Base-by-base conservation (phyloP, 2,797 vertebrate genomes). In the Menidia menidia region DNA sequence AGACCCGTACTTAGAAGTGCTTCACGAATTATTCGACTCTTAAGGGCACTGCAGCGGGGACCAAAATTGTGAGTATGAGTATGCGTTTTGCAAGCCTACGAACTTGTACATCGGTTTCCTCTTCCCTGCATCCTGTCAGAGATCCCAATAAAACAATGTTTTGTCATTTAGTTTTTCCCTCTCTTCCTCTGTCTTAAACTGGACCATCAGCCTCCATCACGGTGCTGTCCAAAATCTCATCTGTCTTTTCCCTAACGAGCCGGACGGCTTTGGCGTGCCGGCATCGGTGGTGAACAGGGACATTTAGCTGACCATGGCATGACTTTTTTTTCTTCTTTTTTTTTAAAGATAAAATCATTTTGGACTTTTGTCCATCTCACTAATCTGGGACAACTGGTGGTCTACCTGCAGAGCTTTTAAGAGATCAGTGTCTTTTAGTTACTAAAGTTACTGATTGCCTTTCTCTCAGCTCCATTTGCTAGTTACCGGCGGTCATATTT, bases 1-100 rank as follows among this genome's bases (percentile, higher is more conserved):
- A 73, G 83, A 85, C 81, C 81, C 83, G 71, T 79, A 73, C 44
- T 75, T 71, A 44, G 25, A 88, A 89, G 90, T 88, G 86, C 87
- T 88, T 80, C 66, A 82, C 55, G 54, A 81, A 86, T 51, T 35
- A 69, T 64, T 58, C 54, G 42, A 84, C 76, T 72, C 78, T 81
- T 64, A 73, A 77, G 66, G 75, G 78, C 80, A 75, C 81, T 72
- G 39, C 71, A 77, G 15, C 78, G 73, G 82, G 75, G 78, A 84
- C 81, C 83, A 84, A 81, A 51, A 25, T 64, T 25, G 35, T 30
- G 42, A 44, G 25, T 30, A 61, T 44, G 18, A 25, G 44, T 44
- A 25, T 2, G 25, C 25, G 25, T 25, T 25, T 57, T 31, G 55
- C 15, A 51, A 43, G 54, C 70, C 58, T 77, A 54, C 4, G n/a